Base-by-base conservation (phyloP, 2,797 vertebrate genomes). In the Coregonus suidteri region DNA sequence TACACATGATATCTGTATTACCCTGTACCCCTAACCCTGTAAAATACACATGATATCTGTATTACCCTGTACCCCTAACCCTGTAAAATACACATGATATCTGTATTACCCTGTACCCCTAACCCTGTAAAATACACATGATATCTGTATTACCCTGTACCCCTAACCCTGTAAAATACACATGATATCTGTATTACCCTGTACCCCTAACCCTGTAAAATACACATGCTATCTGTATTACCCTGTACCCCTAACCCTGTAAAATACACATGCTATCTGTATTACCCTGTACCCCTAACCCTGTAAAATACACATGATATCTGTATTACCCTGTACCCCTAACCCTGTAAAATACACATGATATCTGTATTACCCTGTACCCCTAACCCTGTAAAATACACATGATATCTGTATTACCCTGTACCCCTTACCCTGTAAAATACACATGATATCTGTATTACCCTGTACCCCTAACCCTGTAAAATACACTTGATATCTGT, bases 221-320 rank as follows among this genome's bases (percentile, higher is more conserved):
- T 25, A 25, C 25, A 25, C 25, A 25, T 25, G 25, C 1, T 25
- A 25, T 25, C 25, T 25, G 25, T 25, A 47, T 47, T 47, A 47
- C 18, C n/a, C 15, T 62, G n/a, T 59, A 59, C 6, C 18, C 18
- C 56, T 6, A 20, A 59, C 56, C 56, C 7, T 92, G 92, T 25
- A 25, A 25, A 25, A 25, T 25, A 25, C 25, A 25, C 25, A 25
- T 25, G 25, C 1, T 25, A 25, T 25, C 25, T 25, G 25, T 25
- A 47, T 47, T 47, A 47, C 18, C n/a, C 15, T 62, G 6, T 59
- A 59, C 6, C 18, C 18, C 56, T 6, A 20, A 59, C 56, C 56
- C 7, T 92, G 92, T 25, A 25, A 25, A 25, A 25, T 25, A 25
- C 25, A 25, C 25, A 25, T 25, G 25, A 1, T 25, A 25, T 25